These are phyloP conservation scores for Montipora sp. DNA, from an alignment of 64 coral and sea anemone genomes.

Conservation along the genomic window DNA sequence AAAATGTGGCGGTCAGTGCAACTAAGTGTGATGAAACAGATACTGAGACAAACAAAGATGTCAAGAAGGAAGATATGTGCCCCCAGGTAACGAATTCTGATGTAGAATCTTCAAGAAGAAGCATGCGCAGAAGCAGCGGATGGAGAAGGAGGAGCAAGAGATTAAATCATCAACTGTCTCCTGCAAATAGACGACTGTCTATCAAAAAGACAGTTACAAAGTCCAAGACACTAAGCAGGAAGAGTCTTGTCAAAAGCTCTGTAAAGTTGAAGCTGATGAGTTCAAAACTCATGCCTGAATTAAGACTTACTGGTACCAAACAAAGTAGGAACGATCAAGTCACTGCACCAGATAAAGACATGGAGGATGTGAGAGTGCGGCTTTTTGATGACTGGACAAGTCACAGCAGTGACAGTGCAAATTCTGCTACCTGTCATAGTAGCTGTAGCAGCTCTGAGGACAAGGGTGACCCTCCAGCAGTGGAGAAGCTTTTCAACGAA, in stretches of 20 bases:
- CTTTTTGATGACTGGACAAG: constrained; percentile 44
- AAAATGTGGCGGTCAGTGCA: background rate
- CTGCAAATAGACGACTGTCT: background rate
- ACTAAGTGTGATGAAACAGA: background rate
- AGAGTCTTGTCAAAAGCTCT: constrained; percentile 85
- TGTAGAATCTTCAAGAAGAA: constrained; percentile 2
- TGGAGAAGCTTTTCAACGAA: background rate
- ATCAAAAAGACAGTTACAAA: constrained; percentile 38
- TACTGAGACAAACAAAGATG: background rate
- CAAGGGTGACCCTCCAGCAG: background rate
- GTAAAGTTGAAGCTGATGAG: constrained; percentile 74
- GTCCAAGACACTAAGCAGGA: constrained; percentile 25
- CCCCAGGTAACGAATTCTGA: background rate
- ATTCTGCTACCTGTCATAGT: background rate
- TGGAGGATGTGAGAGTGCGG: constrained; percentile 36
- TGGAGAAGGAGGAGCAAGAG: constrained; percentile 61
- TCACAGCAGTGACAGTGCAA: background rate
- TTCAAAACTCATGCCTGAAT: constrained; percentile 68
- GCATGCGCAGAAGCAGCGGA: constrained; percentile 25
- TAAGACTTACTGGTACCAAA: constrained; percentile 37
- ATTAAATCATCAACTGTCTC: constrained; percentile 27
- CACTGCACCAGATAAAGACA: background rate
- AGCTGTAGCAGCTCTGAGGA: constrained; percentile 34
- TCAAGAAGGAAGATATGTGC: background rate
- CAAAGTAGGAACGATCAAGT: background rate